Evolutionary conservation across 2,797 vertebrate genomes (phyloP).

Genomic region (Paratrypauchen microcephalus): DNA sequence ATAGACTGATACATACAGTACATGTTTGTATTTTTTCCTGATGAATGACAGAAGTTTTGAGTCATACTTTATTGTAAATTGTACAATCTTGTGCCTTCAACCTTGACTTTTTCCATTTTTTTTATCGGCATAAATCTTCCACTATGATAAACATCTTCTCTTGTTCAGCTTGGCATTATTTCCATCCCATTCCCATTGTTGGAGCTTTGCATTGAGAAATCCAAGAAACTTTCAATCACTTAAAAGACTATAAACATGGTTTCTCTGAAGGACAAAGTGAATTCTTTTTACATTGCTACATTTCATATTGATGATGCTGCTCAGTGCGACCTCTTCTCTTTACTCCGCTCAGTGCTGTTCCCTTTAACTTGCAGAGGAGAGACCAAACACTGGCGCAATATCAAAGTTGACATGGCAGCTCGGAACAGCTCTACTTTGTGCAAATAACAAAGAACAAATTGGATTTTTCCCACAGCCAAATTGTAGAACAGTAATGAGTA

Average conservation of each 20-base stretch:
- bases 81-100: neutral
- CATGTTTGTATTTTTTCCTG: too few species aligned
- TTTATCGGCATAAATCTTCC: neutral
- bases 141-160: neutral
- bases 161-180: neutral
- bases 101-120: neutral
- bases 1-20: too few species aligned
- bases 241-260: constrained; percentile 7
- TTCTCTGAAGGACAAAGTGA: constrained; percentile 28
- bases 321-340: neutral
- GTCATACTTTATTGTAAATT: too few species aligned
- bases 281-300: constrained; percentile 6
- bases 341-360: neutral
- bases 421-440: neutral
- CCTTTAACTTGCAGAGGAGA: constrained; percentile 8
- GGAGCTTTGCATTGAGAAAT: neutral
- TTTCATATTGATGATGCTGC: neutral
- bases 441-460: constrained; percentile 25
- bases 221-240: neutral
- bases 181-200: neutral
- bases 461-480: constrained; percentile 6
- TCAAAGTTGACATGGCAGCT: constrained; percentile 16
- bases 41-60: too few species aligned
- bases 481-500: neutral
- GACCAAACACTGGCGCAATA: constrained; percentile 5